phyloP scores from a whole-genome alignment of 1,140 invertebrate genomes.

The Brachionus manjavacas region DNA sequence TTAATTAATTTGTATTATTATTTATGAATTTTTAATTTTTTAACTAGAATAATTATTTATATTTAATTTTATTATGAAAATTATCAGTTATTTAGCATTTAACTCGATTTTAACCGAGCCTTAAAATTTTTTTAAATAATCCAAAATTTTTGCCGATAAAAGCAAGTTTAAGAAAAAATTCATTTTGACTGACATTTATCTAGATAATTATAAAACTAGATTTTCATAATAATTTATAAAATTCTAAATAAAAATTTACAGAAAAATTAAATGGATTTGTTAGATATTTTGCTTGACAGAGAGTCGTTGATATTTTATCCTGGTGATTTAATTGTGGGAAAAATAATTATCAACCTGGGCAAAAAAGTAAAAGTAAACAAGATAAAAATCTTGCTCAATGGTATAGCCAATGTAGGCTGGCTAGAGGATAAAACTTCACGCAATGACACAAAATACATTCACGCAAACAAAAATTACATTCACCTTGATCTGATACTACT shows the following conservation, averaged over 20 bases:
- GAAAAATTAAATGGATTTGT: background rate
- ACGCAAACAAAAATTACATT: background rate
- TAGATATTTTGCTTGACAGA: constrained; percentile 10
- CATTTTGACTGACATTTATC: background rate
- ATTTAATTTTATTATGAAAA: too few relatives aligned
- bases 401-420: background rate
- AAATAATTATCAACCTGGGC: background rate
- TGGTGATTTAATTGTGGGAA: background rate
- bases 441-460: background rate
- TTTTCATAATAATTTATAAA: background rate
- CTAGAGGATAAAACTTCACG: background rate
- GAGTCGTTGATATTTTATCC: background rate
- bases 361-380: constrained; percentile 8
- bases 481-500: background rate
- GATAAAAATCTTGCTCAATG: background rate
- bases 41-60: too few relatives aligned
- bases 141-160: background rate
- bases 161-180: background rate
- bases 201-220: background rate
- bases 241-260: background rate
- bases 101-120: background rate
- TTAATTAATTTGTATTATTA: too few relatives aligned
- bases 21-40: too few relatives aligned
- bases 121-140: background rate
- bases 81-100: too few relatives aligned